These are phyloP conservation scores for Drosophila ironensis DNA, from an alignment of 1,140 invertebrate species.

Conservation along the genomic window DNA sequence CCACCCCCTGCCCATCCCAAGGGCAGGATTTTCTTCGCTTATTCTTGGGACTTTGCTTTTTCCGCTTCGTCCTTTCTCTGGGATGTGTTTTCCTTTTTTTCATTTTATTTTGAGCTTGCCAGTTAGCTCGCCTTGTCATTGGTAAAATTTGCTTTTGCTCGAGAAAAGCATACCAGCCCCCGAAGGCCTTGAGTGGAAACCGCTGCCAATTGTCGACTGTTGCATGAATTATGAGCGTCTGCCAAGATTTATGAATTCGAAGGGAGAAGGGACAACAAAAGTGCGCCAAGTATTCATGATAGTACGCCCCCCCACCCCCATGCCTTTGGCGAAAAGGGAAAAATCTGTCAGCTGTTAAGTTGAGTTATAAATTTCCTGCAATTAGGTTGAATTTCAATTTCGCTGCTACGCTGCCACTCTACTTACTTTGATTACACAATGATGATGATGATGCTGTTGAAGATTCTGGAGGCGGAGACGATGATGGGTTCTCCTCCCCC, in stretches of 20 bases:
- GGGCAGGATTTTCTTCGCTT: conserved; percentile 1
- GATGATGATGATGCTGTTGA: no score
- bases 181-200: conserved; percentile 4
- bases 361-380: conserved; percentile 75
- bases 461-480: conserved; percentile 15
- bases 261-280: conserved; percentile 31
- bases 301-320: no score
- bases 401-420: conserved; percentile 21
- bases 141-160: conserved; percentile 47
- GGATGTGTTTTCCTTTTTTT: conserved; percentile 1
- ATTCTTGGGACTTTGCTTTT: conserved; percentile 14
- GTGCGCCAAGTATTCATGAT: conserved; percentile 11
- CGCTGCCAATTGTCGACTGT: conserved; percentile 71
- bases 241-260: conserved; percentile 71
- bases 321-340: conserved; percentile 20
- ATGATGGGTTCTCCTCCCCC: not conserved
- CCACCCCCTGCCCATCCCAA: no score
- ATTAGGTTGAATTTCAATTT: conserved; percentile 80
- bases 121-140: conserved; percentile 58
- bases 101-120: conserved; percentile 11
- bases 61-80: not conserved
- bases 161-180: conserved; percentile 3
- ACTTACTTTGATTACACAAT: conserved; percentile 73
- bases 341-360: conserved; percentile 78
- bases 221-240: conserved; percentile 76